A percentile compares a stretch with the other conserved stretches of the same genome.
phyloP scores from a whole-genome alignment of 2,113 vertebrate genomes.

The Fregetta grallaria region DNA sequence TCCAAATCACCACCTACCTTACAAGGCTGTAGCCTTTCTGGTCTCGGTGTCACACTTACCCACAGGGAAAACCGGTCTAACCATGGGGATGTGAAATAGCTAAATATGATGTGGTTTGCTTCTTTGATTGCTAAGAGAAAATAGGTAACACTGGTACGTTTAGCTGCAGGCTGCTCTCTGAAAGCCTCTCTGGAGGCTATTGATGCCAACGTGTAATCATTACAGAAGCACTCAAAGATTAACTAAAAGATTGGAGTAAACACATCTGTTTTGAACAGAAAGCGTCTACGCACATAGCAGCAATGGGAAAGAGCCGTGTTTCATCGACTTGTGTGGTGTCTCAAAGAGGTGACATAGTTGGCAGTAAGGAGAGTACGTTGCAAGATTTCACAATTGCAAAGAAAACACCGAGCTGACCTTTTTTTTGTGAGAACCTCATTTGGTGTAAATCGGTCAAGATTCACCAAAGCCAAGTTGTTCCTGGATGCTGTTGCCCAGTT shows the following conservation, averaged over 20 bases:
- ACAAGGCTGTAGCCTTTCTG: background rate
- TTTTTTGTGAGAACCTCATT: background rate
- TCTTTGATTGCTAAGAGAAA: rapidly evolving
- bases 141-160: background rate
- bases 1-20: background rate
- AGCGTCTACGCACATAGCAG: background rate
- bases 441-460: background rate
- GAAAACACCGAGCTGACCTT: background rate
- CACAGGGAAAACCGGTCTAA: background rate
- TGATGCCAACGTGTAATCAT: background rate
- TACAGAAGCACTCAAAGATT: background rate
- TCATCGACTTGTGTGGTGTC: background rate
- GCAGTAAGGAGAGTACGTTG: background rate
- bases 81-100: background rate
- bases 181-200: background rate
- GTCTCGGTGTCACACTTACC: too few relatives aligned
- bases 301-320: background rate
- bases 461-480: conserved; percentile 3
- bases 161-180: background rate
- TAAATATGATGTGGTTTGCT: background rate
- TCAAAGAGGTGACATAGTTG: background rate
- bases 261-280: background rate
- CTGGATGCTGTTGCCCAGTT: background rate
- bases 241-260: background rate
- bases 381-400: background rate